Percentiles rank a stretch among this genome's conserved stretches.
Conservation (phyloP, 2,113 vertebrate genomes). For the Thalassoma bifasciatum region DNA sequence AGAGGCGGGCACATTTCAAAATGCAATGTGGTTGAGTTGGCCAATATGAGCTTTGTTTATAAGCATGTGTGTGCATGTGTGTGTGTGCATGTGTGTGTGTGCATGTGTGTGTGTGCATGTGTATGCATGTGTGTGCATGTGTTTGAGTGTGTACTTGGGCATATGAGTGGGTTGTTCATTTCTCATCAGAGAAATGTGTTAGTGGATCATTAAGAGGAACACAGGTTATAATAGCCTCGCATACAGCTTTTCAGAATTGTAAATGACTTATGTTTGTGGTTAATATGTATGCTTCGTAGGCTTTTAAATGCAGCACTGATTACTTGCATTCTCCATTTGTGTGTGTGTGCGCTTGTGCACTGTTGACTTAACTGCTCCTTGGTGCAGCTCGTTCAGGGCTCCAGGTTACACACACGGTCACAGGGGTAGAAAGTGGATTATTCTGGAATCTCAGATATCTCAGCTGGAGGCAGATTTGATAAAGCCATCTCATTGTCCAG, state of each 20-base stretch:
- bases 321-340: neutral
- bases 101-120: no score
- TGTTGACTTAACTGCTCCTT: conserved; percentile 41
- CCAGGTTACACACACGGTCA: conserved; percentile 22
- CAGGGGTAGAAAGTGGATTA: conserved; percentile 53
- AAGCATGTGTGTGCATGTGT: conserved; percentile 10
- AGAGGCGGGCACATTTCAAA: conserved; percentile 62
- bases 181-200: conserved; percentile 13
- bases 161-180: conserved; percentile 16
- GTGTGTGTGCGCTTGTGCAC: neutral
- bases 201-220: neutral
- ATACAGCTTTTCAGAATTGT: conserved; percentile 3
- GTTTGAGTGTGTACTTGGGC: no score
- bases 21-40: conserved; percentile 37
- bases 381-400: conserved; percentile 31
- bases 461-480: conserved; percentile 52
- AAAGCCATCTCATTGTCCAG: conserved; percentile 45
- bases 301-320: conserved; percentile 8
- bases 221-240: conserved; percentile 1
- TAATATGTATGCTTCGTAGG: conserved; percentile 1
- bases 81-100: neutral
- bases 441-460: conserved; percentile 58
- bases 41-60: conserved; percentile 39
- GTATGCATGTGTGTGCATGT: no score
- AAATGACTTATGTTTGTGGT: neutral